A percentile compares a stretch with the other conserved stretches of the same genome.
phyloP scores from a whole-genome alignment of 2,797 vertebrate genomes.

The Sebastes itinus region DNA sequence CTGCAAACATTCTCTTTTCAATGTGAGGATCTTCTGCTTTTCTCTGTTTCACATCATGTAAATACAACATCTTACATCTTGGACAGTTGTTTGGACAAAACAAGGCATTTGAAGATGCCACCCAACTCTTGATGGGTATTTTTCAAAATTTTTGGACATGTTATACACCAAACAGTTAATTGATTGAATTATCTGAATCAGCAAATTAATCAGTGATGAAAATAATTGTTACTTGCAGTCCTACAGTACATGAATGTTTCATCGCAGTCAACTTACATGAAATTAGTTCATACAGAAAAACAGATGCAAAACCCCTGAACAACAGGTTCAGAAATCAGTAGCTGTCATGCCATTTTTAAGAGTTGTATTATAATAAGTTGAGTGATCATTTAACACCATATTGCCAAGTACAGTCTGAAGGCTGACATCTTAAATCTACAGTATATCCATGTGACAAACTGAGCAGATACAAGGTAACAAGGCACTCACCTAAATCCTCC shows the following conservation, averaged over 20 bases:
- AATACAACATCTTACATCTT: background rate
- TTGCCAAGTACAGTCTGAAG: too few relatives aligned
- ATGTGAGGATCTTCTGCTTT: background rate
- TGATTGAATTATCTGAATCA: background rate
- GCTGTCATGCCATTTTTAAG: background rate
- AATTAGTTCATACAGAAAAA: background rate
- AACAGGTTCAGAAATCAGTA: background rate
- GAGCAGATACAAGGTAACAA: background rate
- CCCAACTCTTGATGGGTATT: background rate
- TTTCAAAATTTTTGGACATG: background rate
- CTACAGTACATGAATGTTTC: background rate
- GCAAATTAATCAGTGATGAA: background rate
- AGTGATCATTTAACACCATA: background rate
- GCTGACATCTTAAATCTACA: background rate
- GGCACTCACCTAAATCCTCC: slow-evolving; percentile 86
- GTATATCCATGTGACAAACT: background rate
- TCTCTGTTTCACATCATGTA: background rate
- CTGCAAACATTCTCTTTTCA: background rate
- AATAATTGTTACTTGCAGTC: background rate
- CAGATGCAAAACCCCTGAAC: background rate
- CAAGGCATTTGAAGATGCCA: background rate
- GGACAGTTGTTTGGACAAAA: background rate
- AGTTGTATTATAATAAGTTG: background rate
- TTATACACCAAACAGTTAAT: background rate
- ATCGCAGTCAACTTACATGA: background rate